phyloP scores from a whole-genome alignment of 2,113 vertebrate species.

The Corydoras maculifer region DNA sequence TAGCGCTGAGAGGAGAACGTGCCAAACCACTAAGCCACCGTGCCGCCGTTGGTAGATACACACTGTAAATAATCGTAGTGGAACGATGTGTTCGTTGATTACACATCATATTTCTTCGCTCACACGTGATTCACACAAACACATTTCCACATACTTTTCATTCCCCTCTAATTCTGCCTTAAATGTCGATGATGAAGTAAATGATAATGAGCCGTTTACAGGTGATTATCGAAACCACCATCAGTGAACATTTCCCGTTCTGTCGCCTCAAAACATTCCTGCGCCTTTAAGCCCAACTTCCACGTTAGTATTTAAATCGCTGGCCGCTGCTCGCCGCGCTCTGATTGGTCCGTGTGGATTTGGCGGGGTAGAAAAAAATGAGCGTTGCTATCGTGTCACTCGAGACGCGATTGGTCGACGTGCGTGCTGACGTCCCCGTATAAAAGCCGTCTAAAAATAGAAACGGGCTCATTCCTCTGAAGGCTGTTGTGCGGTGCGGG shows the following conservation, averaged over 20 bases:
- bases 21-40: no score
- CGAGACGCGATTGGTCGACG: conserved; percentile 43
- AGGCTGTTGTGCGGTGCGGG: conserved; percentile 24
- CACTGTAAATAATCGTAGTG: no score
- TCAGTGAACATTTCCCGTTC: background rate
- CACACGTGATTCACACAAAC: no score
- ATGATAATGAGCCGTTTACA: background rate
- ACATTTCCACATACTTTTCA: no score
- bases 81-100: no score
- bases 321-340: conserved; percentile 11
- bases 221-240: background rate
- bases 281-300: conserved; percentile 36
- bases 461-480: conserved; percentile 44
- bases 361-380: conserved; percentile 45
- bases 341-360: conserved; percentile 43
- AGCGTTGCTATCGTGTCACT: conserved; percentile 15
- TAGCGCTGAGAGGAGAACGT: no score
- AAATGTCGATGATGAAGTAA: no score
- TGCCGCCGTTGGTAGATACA: no score
- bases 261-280: conserved; percentile 31
- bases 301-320: conserved; percentile 23
- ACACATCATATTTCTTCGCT: no score
- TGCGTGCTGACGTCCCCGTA: conserved; percentile 37
- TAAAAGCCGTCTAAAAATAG: conserved; percentile 49
- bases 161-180: no score